Conservation (phyloP, 2,888 invertebrate genomes). For the Dryococelus australis region DNA sequence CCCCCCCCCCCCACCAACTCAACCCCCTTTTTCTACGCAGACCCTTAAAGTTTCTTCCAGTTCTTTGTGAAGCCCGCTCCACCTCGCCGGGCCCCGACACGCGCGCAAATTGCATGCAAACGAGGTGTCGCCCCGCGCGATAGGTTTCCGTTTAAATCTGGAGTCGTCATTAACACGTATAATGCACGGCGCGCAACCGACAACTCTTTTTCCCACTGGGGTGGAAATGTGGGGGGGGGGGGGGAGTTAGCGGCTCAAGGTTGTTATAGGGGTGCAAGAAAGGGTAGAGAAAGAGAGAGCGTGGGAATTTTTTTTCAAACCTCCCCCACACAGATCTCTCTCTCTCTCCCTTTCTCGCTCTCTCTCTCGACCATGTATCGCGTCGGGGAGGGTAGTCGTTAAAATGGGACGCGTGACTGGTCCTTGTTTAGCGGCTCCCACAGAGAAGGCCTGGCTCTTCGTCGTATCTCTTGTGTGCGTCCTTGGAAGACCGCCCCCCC, state of each 20-base stretch:
- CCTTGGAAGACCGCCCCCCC: too few relatives aligned
- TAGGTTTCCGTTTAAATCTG: not conserved
- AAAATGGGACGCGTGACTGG: conserved; percentile 26
- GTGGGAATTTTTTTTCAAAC: not conserved
- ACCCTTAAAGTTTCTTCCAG: conserved; percentile 5
- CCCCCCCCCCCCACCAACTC: not conserved
- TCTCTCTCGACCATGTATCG: not conserved
- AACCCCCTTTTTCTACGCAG: too few relatives aligned
- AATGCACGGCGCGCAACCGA: not conserved
- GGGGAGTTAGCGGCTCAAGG: not conserved
- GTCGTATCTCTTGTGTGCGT: not conserved
- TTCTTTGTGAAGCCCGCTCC: not conserved
- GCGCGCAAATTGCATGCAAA: not conserved
- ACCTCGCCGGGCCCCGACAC: not conserved
- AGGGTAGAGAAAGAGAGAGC: not conserved
- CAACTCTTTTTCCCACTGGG: not conserved
- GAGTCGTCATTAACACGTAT: conserved; percentile 23
- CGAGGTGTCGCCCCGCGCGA: not conserved
- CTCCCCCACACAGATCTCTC: too few relatives aligned
- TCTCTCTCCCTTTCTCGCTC: not conserved
- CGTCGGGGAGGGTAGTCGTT: too few relatives aligned
- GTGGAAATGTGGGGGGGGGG: too few relatives aligned
- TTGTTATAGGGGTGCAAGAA: not conserved
- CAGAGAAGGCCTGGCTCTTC: not conserved
- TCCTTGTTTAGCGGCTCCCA: not conserved